Evolutionary conservation across 1,140 invertebrate species (phyloP).

Genomic region (Olivierus martensii): DNA sequence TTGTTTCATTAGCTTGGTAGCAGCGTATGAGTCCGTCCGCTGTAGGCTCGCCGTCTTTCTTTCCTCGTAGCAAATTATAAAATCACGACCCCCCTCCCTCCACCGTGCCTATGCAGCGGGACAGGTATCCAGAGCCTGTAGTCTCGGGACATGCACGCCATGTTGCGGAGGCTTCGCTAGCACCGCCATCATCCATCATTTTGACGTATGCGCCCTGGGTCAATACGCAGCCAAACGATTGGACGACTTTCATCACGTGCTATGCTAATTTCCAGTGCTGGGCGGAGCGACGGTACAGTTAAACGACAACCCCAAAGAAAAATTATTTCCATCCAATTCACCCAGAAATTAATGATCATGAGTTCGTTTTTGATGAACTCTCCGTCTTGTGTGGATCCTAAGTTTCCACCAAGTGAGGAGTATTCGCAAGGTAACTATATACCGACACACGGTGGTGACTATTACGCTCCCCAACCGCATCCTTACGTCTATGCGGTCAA

Average conservation of each 20-base stretch:
- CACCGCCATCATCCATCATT: conserved; percentile 7
- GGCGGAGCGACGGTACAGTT: conserved; percentile 31
- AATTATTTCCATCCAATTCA: conserved; percentile 38
- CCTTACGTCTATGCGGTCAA: conserved; percentile 4
- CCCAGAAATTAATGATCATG: conserved; percentile 51
- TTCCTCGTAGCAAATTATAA: too few relatives aligned
- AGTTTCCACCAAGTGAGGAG: conserved; percentile 75
- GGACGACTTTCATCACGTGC: conserved; percentile 40
- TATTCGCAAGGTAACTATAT: conserved; percentile 76
- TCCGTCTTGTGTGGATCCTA: conserved; percentile 40
- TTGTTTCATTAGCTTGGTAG: too few relatives aligned
- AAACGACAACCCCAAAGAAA: conserved; percentile 27
- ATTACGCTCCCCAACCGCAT: conserved; percentile 20
- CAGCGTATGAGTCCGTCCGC: too few relatives aligned
- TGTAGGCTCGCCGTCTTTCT: too few relatives aligned
- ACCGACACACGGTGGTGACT: conserved; percentile 27
- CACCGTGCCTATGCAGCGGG: background rate
- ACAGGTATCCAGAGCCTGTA: background rate
- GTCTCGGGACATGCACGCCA: background rate
- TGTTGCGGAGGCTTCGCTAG: background rate
- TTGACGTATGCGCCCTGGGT: conserved; percentile 10
- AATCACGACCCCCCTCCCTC: background rate
- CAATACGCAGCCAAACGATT: conserved; percentile 27
- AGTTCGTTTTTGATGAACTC: conserved; percentile 81
- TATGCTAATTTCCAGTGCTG: conserved; percentile 38